These are phyloP conservation scores for Drosophila sordidapex DNA, from an alignment of 2,888 invertebrate species.

Conservation along the genomic window DNA sequence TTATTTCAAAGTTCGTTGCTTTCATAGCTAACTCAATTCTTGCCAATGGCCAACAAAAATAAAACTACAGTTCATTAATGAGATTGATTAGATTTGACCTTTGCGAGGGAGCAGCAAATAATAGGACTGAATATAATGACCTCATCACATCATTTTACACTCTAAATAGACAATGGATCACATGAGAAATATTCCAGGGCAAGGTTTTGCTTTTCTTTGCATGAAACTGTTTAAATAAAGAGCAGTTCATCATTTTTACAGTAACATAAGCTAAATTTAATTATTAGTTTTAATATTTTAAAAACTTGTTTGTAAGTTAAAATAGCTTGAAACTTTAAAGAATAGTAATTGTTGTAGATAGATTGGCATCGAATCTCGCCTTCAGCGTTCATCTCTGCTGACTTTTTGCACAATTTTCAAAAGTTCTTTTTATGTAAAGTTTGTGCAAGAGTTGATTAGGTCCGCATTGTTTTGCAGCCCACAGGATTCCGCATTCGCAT, in stretches of 20 bases:
- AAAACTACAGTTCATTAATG: conserved; percentile 32
- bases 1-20: conserved; percentile 16
- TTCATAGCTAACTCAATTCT: neutral
- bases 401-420: neutral
- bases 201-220: neutral
- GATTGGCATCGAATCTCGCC: neutral
- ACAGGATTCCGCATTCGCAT: conserved; percentile 23
- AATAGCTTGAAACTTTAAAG: neutral
- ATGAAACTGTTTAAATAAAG: neutral
- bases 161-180: conserved; percentile 3
- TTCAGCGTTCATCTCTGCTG: neutral
- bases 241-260: neutral
- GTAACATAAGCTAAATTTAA: neutral
- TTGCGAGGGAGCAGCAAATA: neutral
- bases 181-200: neutral
- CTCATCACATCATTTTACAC: conserved; percentile 10
- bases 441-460: conserved; percentile 41
- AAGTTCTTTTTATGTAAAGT: conserved; percentile 25
- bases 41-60: conserved; percentile 7
- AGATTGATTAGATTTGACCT: conserved; percentile 47
- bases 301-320: neutral
- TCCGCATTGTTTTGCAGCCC: conserved; percentile 19
- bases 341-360: neutral
- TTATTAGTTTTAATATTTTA: neutral
- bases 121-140: conserved; percentile 15